Conservation (phyloP, 2,797 vertebrate species). For the Eupleurogrammus muticus region DNA sequence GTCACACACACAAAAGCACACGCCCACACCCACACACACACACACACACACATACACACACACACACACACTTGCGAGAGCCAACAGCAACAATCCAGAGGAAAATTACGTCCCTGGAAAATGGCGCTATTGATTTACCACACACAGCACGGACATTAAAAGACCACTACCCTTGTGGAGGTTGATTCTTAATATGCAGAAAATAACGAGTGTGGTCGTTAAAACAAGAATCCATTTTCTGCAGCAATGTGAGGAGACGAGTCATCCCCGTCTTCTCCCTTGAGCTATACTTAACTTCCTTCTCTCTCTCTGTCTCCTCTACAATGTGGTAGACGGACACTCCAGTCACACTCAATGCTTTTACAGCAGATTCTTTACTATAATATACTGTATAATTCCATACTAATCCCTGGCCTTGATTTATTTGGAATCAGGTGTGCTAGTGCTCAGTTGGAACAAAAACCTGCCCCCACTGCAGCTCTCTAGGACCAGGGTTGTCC, state of each 20-base stretch:
- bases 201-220: background rate
- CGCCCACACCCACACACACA: too few relatives aligned
- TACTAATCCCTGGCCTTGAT: too few relatives aligned
- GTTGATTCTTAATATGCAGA: constrained; percentile 10
- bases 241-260: background rate
- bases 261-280: background rate
- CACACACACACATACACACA: too few relatives aligned
- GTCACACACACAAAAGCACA: constrained; percentile 33
- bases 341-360: constrained; percentile 25
- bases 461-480: too few relatives aligned
- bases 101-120: constrained; percentile 41
- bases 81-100: constrained; percentile 39
- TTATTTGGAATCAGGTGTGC: too few relatives aligned
- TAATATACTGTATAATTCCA: too few relatives aligned
- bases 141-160: constrained; percentile 19
- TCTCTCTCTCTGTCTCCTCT: background rate
- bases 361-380: background rate
- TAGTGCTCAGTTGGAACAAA: too few relatives aligned
- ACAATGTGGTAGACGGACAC: background rate
- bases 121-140: constrained; percentile 27
- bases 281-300: background rate
- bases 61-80: too few relatives aligned
- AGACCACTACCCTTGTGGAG: background rate
- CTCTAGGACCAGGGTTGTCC: too few relatives aligned
- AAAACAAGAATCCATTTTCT: constrained; percentile 11